phyloP scores from a whole-genome alignment of 2,113 vertebrate genomes.

The Erythrocercus mccallii region DNA sequence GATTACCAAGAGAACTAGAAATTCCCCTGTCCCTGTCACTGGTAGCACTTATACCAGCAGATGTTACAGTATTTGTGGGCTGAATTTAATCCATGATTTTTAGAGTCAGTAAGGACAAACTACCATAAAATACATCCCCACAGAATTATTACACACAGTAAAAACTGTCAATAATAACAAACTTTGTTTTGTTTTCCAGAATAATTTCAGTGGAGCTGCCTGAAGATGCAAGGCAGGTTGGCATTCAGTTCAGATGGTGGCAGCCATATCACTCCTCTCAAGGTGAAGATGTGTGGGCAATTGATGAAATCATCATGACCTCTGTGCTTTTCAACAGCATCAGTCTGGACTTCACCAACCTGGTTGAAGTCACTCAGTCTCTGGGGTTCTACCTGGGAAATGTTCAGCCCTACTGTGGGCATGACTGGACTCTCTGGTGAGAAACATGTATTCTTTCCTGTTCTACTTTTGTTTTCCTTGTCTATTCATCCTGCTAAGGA shows the following conservation, averaged over 20 bases:
- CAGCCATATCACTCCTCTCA: constrained; percentile 95
- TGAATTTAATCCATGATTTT: not conserved
- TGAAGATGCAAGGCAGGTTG: constrained; percentile 87
- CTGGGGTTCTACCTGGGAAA: constrained; percentile 96
- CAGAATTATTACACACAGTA: not conserved
- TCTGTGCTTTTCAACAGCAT: constrained; percentile 97
- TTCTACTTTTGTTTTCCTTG: not conserved
- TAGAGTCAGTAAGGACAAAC: not conserved
- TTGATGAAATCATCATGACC: constrained; percentile 98
- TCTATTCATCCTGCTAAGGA: not conserved
- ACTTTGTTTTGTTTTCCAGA: constrained; percentile 60
- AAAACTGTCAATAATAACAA: not conserved
- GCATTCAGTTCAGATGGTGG: constrained; percentile 99
- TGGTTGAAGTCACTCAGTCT: constrained; percentile 95
- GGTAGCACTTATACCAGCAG: not conserved
- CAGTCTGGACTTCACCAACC: constrained; percentile 94
- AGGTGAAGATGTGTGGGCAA: constrained; percentile 92
- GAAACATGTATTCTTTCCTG: not conserved
- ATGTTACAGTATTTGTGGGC: not conserved
- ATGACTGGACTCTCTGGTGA: constrained; percentile 98
- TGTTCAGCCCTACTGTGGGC: constrained; percentile 93
- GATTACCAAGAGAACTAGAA: not conserved
- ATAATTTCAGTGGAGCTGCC: constrained; percentile 96
- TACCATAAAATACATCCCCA: not conserved
- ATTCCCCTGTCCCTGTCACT: not conserved